A percentile compares a stretch with the other conserved stretches of the same genome.
phyloP scores from a whole-genome alignment of 2,888 invertebrate genomes.

The Cyrtodaria siliqua region DNA sequence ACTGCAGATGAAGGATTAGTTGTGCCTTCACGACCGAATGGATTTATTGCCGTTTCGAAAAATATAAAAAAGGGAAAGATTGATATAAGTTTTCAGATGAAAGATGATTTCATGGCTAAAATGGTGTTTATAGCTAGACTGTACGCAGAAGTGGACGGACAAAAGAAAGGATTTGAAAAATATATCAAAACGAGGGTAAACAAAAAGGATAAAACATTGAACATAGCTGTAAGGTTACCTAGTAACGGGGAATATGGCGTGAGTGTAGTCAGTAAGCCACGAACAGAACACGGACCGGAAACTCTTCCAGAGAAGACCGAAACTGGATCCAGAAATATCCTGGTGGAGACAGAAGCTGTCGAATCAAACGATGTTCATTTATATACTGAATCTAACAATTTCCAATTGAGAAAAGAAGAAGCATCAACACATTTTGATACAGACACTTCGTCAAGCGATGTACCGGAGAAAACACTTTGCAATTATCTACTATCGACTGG shows the following conservation, averaged over 20 bases:
- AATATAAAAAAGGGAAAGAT: slow-evolving; percentile 27
- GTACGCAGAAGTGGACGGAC: slow-evolving; percentile 11
- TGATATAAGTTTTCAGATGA: slow-evolving; percentile 32
- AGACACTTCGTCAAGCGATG: too few relatives aligned
- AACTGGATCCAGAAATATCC: too few relatives aligned
- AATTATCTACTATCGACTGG: slow-evolving; percentile 58
- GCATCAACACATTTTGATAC: too few relatives aligned
- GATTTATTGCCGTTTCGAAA: slow-evolving; percentile 44
- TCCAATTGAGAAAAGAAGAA: too few relatives aligned
- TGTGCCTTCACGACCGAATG: slow-evolving; percentile 58
- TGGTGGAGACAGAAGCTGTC: too few relatives aligned
- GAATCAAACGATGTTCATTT: too few relatives aligned
- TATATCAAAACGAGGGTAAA: background rate
- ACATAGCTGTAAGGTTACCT: slow-evolving; percentile 20
- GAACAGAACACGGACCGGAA: background rate
- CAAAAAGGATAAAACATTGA: slow-evolving; percentile 6
- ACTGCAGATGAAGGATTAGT: slow-evolving; percentile 51
- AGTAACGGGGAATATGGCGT: slow-evolving; percentile 55
- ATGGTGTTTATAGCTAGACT: slow-evolving; percentile 15
- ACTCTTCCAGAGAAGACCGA: too few relatives aligned
- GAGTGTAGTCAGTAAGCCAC: background rate
- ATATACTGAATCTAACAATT: too few relatives aligned
- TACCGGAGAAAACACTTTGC: slow-evolving; percentile 27
- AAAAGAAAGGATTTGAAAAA: slow-evolving; percentile 11
- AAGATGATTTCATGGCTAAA: too few relatives aligned